These are phyloP conservation scores for Barnardius zonarius DNA, from an alignment of 2,113 vertebrate genomes.

Conservation along the genomic window DNA sequence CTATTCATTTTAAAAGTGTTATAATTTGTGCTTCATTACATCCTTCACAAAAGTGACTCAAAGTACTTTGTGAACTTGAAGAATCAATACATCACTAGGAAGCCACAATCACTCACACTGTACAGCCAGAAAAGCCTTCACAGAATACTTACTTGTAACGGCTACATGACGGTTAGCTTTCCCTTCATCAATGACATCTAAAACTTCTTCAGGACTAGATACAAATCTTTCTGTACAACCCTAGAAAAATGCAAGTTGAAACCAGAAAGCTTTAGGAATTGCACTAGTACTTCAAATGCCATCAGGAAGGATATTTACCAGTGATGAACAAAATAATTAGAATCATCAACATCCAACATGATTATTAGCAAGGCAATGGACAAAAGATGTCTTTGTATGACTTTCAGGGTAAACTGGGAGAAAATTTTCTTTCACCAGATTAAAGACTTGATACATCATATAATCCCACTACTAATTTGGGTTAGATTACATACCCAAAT, in stretches of 20 bases:
- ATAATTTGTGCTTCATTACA: background rate
- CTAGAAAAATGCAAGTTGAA: constrained; percentile 57
- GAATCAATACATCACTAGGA: background rate
- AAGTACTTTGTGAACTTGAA: background rate
- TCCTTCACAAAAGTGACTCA: fast-evolving
- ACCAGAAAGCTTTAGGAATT: background rate
- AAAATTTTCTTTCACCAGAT: background rate
- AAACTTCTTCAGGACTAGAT: constrained; percentile 94
- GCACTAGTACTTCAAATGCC: background rate
- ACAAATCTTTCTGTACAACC: constrained; percentile 97
- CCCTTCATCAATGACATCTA: constrained; percentile 97
- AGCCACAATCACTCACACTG: background rate
- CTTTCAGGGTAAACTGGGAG: background rate
- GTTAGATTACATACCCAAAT: background rate
- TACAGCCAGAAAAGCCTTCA: fast-evolving
- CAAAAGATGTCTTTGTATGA: fast-evolving
- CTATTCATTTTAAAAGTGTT: fast-evolving
- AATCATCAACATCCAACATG: background rate
- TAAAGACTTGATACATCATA: fast-evolving
- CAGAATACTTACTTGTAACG: constrained; percentile 85
- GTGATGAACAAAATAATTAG: background rate
- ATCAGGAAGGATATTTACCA: background rate
- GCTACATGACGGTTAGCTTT: constrained; percentile 95
- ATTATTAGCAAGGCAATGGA: background rate
- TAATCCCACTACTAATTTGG: background rate